phyloP scores from a whole-genome alignment of 2,888 invertebrate species.

The Geophilus truncorum region DNA sequence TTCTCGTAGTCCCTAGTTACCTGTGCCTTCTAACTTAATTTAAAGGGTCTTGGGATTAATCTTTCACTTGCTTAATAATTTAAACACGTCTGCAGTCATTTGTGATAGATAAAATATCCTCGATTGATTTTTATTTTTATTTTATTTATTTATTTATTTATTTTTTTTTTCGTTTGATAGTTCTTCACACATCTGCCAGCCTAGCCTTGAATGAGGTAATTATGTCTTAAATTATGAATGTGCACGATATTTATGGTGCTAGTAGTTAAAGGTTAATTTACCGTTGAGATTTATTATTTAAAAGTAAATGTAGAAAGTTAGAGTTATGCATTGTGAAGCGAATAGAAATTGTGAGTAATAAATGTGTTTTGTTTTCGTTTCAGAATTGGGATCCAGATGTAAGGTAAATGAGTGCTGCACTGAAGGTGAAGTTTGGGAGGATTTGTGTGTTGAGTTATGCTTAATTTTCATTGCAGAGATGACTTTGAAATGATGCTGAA shows the following conservation, averaged over 20 bases:
- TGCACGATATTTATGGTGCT: not conserved
- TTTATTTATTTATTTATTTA: not conserved
- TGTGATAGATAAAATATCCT: not conserved
- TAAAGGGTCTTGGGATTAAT: not conserved
- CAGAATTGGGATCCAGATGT: constrained; percentile 33
- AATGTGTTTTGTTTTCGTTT: not conserved
- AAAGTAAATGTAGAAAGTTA: not conserved
- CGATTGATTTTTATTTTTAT: not conserved
- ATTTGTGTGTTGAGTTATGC: not conserved
- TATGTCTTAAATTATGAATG: not conserved
- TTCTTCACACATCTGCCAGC: constrained; percentile 96
- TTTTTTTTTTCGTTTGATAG: constrained; percentile 57
- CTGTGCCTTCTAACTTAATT: not conserved
- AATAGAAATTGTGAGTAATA: not conserved
- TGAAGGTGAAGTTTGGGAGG: not conserved
- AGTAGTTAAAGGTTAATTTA: not conserved
- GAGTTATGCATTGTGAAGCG: not conserved
- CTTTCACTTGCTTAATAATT: not conserved
- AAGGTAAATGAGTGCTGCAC: constrained; percentile 10
- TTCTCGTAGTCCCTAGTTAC: not conserved
- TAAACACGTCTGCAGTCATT: not conserved
- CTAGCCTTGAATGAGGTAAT: constrained; percentile 75
- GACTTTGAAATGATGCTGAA: constrained; percentile 99
- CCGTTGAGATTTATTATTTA: not conserved
- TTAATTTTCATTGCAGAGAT: constrained; percentile 58